phyloP scores from a whole-genome alignment of 2,888 invertebrate species.

The Amphipyra berbera region DNA sequence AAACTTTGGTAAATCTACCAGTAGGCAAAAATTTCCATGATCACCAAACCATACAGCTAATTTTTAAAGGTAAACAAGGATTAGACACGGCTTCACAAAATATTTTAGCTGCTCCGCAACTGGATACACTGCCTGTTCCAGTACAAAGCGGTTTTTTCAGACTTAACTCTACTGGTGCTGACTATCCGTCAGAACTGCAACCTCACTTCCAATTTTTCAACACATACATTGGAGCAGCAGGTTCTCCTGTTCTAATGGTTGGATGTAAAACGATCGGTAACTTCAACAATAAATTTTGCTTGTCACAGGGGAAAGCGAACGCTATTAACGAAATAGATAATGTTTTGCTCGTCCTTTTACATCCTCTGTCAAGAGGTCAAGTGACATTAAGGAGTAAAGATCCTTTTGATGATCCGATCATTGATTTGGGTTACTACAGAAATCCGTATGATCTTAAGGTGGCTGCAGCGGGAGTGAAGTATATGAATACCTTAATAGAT shows the following conservation, averaged over 20 bases:
- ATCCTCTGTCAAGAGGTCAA: constrained; percentile 78
- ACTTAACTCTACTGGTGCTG: constrained; percentile 57
- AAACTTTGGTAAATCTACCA: constrained; percentile 73
- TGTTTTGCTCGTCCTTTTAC: constrained; percentile 67
- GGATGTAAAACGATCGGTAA: constrained; percentile 65
- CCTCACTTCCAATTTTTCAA: constrained; percentile 81
- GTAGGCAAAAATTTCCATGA: constrained; percentile 82
- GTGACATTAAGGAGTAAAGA: constrained; percentile 73
- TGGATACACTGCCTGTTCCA: constrained; percentile 71
- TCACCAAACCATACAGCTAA: constrained; percentile 69
- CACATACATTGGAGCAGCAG: constrained; percentile 73
- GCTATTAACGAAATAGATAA: constrained; percentile 70
- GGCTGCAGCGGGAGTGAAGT: constrained; percentile 72
- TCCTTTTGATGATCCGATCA: constrained; percentile 75
- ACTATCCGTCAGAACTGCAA: constrained; percentile 44
- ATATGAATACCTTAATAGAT: constrained; percentile 66
- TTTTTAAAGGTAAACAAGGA: constrained; percentile 72
- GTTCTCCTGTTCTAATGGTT: constrained; percentile 63
- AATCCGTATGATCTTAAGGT: constrained; percentile 68
- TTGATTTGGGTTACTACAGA: constrained; percentile 76
- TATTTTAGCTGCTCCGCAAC: constrained; percentile 59
- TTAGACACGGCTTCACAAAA: constrained; percentile 73
- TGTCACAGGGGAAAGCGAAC: constrained; percentile 70
- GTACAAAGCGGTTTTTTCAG: constrained; percentile 73
- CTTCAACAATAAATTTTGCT: constrained; percentile 66